phyloP scores from a whole-genome alignment of 2,797 vertebrate genomes.

The Hippocampus kuda region DNA sequence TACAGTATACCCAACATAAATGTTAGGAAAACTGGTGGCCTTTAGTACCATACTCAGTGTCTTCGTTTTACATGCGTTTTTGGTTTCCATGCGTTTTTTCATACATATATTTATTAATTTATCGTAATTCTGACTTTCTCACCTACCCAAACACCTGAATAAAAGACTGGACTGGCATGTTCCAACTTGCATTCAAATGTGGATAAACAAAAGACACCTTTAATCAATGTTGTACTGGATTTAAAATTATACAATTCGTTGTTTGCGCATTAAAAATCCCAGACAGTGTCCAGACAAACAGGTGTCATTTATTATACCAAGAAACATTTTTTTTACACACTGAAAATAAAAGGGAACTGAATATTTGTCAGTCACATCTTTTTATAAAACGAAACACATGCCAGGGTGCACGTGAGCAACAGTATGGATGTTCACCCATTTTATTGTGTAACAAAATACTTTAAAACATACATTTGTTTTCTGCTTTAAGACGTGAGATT shows the following conservation, averaged over 20 bases:
- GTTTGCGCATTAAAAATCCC: background rate
- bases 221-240: no score
- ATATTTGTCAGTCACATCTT: slow-evolving; percentile 51
- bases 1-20: no score
- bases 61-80: no score
- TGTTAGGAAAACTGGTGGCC: no score
- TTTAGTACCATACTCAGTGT: no score
- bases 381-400: slow-evolving; percentile 65
- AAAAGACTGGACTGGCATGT: no score
- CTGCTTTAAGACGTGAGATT: slow-evolving; percentile 79
- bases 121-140: no score
- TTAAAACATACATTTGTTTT: slow-evolving; percentile 43
- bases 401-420: slow-evolving; percentile 46
- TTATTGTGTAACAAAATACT: slow-evolving; percentile 26
- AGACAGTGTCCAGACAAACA: slow-evolving; percentile 51
- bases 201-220: no score
- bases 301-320: slow-evolving; percentile 80
- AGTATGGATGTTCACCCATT: slow-evolving; percentile 26
- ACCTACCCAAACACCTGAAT: no score
- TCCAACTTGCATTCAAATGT: no score
- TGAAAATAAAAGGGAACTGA: slow-evolving; percentile 53
- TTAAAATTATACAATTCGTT: background rate
- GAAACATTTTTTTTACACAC: slow-evolving; percentile 54
- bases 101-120: no score
- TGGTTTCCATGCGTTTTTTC: no score